A percentile compares a stretch with the other conserved stretches of the same genome.
phyloP scores from a whole-genome alignment of 2,113 vertebrate species.

The Antechinus stuartii region DNA sequence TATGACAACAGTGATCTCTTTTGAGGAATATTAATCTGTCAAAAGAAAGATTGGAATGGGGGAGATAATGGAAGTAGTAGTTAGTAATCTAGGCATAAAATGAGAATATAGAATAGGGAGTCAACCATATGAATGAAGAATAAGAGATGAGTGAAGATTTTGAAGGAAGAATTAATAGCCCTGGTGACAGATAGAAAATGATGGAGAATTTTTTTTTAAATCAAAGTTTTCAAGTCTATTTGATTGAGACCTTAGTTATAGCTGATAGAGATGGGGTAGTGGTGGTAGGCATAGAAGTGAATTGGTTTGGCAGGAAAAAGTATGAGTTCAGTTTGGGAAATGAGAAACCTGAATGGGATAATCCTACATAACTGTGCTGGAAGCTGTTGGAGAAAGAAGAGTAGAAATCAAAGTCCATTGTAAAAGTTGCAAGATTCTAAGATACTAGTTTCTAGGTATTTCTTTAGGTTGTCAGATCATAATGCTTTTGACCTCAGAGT shows the following conservation, averaged over 20 bases:
- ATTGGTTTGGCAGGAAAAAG: not conserved
- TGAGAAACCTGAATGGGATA: not conserved
- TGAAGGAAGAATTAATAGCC: not conserved
- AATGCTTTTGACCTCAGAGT: not conserved
- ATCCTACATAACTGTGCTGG: not conserved
- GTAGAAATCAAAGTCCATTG: not conserved
- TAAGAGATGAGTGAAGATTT: not conserved
- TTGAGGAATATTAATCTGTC: not conserved
- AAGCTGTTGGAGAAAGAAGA: not conserved
- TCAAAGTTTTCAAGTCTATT: not conserved
- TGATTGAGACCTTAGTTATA: not conserved
- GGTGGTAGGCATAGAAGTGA: not conserved
- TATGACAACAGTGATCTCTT: not conserved
- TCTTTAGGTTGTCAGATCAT: not conserved
- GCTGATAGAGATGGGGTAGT: not conserved
- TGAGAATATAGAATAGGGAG: not conserved
- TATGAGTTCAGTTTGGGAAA: not conserved
- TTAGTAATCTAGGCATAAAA: not conserved
- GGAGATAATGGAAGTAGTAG: not conserved
- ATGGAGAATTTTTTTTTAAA: not conserved
- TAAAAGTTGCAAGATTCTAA: not conserved
- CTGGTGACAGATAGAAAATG: not conserved
- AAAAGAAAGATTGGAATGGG: not conserved
- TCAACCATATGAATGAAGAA: not conserved
- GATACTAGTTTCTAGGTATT: not conserved